Evolutionary conservation across 1,140 invertebrate species (phyloP).

Genomic region (Pomacea maculata): DNA sequence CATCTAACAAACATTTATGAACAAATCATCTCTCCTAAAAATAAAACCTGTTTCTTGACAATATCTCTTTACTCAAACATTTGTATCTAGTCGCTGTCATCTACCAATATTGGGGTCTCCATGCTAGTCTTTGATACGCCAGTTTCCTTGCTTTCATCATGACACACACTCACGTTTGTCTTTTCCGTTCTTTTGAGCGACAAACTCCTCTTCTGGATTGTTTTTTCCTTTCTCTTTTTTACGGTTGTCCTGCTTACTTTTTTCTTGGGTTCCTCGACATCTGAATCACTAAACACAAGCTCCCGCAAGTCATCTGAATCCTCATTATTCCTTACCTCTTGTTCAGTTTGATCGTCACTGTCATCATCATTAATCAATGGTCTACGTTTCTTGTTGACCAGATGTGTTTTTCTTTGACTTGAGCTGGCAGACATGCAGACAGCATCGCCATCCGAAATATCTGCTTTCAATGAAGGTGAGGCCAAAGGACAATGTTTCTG

Average conservation of each 20-base stretch:
- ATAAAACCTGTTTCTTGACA: too few relatives aligned
- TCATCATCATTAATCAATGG: constrained; percentile 7
- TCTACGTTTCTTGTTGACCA: constrained; percentile 15
- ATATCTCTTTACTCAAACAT: too few relatives aligned
- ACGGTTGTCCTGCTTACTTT: background rate
- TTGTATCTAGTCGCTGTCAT: background rate
- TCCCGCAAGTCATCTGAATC: background rate
- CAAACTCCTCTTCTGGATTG: background rate
- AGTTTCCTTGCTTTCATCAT: background rate
- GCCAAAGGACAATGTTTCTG: constrained; percentile 38
- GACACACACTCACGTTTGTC: background rate
- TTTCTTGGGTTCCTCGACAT: background rate
- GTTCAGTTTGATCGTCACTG: background rate
- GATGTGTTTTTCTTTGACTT: background rate
- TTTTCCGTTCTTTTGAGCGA: background rate
- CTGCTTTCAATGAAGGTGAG: background rate
- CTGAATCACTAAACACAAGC: background rate
- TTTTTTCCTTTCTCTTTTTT: too few relatives aligned
- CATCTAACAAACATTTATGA: too few relatives aligned
- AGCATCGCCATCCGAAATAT: background rate
- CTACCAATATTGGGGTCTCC: background rate
- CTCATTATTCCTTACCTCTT: background rate
- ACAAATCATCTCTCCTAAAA: too few relatives aligned
- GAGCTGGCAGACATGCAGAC: too few relatives aligned
- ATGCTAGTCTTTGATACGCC: background rate